Conservation (phyloP, 2,113 vertebrate species). For the Bufo bufo region DNA sequence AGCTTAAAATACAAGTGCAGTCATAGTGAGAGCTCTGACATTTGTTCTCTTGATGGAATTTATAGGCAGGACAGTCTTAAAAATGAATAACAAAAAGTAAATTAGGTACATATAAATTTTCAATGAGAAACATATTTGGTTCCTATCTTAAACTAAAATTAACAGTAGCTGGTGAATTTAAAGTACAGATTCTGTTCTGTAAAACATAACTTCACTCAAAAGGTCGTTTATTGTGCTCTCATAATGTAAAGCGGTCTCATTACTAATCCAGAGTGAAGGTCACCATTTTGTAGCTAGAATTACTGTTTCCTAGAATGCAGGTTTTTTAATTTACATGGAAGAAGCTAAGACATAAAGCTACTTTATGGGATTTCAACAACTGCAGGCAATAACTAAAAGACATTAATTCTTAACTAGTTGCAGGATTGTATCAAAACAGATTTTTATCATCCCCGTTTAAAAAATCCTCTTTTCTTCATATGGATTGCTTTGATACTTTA, state of each 20-base stretch:
- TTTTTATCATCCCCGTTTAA: too few relatives aligned
- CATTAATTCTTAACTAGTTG: background rate
- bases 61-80: background rate
- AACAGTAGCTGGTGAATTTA: background rate
- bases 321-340: background rate
- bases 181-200: background rate
- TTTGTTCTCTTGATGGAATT: conserved; percentile 2
- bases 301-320: background rate
- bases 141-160: background rate
- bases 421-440: background rate
- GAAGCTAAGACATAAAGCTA: background rate
- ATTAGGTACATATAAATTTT: background rate
- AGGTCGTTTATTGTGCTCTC: background rate
- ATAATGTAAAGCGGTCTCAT: background rate
- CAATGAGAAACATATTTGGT: background rate
- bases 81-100: conserved; percentile 29
- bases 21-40: conserved; percentile 21
- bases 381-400: background rate
- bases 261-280: background rate
- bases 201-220: background rate
- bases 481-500: too few relatives aligned
- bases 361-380: background rate
- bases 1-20: conserved; percentile 24
- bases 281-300: background rate
- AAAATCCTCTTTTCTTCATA: too few relatives aligned